Evolutionary conservation across 2,888 invertebrate species (phyloP).

Genomic region (Ommatoiulus sabulosus): DNA sequence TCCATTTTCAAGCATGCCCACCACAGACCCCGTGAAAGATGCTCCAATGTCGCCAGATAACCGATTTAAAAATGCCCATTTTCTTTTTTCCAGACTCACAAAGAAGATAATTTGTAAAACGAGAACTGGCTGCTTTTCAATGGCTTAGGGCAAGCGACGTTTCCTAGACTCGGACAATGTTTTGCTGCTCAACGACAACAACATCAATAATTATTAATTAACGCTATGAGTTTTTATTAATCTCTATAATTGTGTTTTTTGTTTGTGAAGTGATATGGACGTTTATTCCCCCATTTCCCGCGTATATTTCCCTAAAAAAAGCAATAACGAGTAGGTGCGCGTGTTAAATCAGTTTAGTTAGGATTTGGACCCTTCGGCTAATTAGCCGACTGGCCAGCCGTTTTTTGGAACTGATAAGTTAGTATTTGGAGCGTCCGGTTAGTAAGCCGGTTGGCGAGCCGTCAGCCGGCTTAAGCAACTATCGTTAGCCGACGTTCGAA

Average conservation of each 20-base stretch:
- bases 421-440: neutral
- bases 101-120: slow-evolving; percentile 41
- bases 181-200: slow-evolving; percentile 45
- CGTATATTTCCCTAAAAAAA: slow-evolving; percentile 17
- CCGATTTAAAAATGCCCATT: neutral
- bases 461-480: neutral
- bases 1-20: neutral
- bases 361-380: neutral
- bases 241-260: slow-evolving; percentile 34
- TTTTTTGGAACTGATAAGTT: neutral
- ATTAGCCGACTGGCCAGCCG: slow-evolving; percentile 24
- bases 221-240: neutral
- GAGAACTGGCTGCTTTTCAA: neutral
- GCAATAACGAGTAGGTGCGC: slow-evolving; percentile 21
- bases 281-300: neutral
- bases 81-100: slow-evolving; percentile 23
- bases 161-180: slow-evolving; percentile 37
- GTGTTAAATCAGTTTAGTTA: neutral
- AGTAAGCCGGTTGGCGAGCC: neutral
- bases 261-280: slow-evolving; percentile 37
- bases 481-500: neutral
- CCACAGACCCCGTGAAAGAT: neutral
- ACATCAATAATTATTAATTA: slow-evolving; percentile 36
- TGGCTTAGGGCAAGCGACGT: slow-evolving; percentile 35
- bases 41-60: neutral